These are phyloP conservation scores for Chamaea fasciata DNA, from an alignment of 2,113 vertebrate genomes.

Conservation along the genomic window DNA sequence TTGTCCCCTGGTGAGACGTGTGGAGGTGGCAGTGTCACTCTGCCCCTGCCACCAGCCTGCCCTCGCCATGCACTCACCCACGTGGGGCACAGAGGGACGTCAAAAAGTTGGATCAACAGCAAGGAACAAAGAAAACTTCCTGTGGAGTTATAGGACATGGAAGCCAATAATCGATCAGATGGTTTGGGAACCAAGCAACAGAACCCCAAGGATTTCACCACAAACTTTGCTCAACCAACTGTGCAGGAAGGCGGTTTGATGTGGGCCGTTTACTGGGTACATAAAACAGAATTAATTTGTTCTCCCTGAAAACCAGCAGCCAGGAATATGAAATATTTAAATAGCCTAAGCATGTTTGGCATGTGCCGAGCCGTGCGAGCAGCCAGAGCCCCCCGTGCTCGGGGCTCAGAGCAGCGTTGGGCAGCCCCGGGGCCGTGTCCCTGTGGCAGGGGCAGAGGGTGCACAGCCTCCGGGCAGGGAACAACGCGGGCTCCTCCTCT, in stretches of 20 bases:
- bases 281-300: conserved; percentile 44
- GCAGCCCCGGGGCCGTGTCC: background rate
- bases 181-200: background rate
- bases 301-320: conserved; percentile 23
- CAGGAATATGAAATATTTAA: conserved; percentile 43
- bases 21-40: background rate
- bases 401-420: background rate
- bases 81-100: background rate
- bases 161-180: background rate
- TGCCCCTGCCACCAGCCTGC: background rate
- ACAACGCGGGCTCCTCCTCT: fast-evolving
- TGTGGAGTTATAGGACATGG: background rate
- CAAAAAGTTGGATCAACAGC: background rate
- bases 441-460: background rate
- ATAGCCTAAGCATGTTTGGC: background rate
- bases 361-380: background rate
- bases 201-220: background rate
- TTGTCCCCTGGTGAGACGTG: fast-evolving
- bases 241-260: background rate
- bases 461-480: fast-evolving
- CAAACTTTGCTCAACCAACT: background rate
- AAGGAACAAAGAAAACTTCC: background rate
- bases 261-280: conserved; percentile 16
- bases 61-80: fast-evolving
- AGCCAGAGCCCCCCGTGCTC: fast-evolving